Conservation (phyloP, 2,888 invertebrate species). For the Hesperia comma region DNA sequence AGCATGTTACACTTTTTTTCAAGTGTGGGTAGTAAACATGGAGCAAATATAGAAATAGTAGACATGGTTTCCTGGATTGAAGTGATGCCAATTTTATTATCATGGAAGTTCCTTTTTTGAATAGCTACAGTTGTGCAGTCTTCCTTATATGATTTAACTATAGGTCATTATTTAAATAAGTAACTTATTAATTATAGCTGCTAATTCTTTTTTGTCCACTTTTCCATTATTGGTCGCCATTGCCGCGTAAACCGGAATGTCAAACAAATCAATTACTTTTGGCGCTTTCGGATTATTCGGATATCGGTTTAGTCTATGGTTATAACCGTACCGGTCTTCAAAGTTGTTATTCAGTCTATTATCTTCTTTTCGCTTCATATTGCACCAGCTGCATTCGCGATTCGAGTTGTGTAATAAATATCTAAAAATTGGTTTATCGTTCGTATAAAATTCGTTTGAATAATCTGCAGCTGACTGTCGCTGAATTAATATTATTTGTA, state of each 20-base stretch:
- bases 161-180: too few species aligned
- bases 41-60: too few species aligned
- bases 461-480: not conserved
- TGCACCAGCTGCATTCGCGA: slow-evolving; percentile 44
- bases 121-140: too few species aligned
- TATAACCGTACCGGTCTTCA: not conserved
- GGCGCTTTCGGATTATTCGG: slow-evolving; percentile 3
- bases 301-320: slow-evolving; percentile 20
- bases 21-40: too few species aligned
- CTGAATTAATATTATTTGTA: slow-evolving; percentile 2
- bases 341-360: not conserved
- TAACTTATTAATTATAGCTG: slow-evolving; percentile 11
- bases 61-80: too few species aligned
- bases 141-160: too few species aligned
- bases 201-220: slow-evolving; percentile 25
- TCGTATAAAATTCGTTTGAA: not conserved
- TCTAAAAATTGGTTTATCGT: slow-evolving; percentile 34
- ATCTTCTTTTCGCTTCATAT: slow-evolving; percentile 39
- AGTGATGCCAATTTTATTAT: too few species aligned
- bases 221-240: slow-evolving; percentile 31
- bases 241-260: slow-evolving; percentile 39
- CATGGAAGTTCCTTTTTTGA: too few species aligned
- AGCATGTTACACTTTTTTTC: too few species aligned
- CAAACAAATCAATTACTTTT: slow-evolving; percentile 35
- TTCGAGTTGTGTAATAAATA: slow-evolving; percentile 33